Evolutionary conservation across 2,113 vertebrate genomes (phyloP), one percentile per base, ranked within the genome.

Genomic region (Gallinago jamesoni): DNA sequence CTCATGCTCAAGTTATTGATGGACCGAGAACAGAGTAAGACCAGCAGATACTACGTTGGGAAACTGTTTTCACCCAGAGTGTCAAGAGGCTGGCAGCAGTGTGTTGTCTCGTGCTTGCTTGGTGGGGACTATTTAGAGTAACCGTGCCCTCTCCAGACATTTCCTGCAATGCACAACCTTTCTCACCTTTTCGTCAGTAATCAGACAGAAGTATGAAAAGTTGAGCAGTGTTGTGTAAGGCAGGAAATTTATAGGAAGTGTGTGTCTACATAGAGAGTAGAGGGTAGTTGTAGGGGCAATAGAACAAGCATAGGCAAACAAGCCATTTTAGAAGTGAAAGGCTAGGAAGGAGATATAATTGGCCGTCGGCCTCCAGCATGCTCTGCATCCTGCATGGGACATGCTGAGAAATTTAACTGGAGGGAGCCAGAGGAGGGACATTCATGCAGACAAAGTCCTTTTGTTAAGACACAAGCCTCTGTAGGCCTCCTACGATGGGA

Each of bases 181-280:
- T 6, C 33, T 88, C 27, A 48, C 14, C 12, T 84, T 72, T 75
- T 84, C 28, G 13, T 70, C 24, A 57, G 23, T 67, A 39, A 53
- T 52, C 25, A 52, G 43, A 41, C 2, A 84, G 37, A 41, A 69
- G 7, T 9, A 25, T 12, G 37, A 76, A 56, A 86, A 69, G 2
- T 6, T 79, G 22, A 59, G 13, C 1, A 2, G 4, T 1, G 0
- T 6, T 57, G 4, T 41, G 27, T 22, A 10, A 59, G 55, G 63
- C 25, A 41, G 45, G 23, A 83, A 52, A 23, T 35, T 12, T 25
- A 28, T 17, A 16, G 27, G n/a, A 70, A 68, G 20, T 9, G 5
- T 60, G 10, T 8, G 31, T 45, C n/a, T 74, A 2, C 2, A 2
- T 8, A 28, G 7, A 43, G 21, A 77, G 6, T 45, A 20, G 6